Percentiles rank a stretch among this genome's conserved stretches.
phyloP scores from a whole-genome alignment of 2,888 invertebrate genomes.

The Agonopterix subpropinquella region DNA sequence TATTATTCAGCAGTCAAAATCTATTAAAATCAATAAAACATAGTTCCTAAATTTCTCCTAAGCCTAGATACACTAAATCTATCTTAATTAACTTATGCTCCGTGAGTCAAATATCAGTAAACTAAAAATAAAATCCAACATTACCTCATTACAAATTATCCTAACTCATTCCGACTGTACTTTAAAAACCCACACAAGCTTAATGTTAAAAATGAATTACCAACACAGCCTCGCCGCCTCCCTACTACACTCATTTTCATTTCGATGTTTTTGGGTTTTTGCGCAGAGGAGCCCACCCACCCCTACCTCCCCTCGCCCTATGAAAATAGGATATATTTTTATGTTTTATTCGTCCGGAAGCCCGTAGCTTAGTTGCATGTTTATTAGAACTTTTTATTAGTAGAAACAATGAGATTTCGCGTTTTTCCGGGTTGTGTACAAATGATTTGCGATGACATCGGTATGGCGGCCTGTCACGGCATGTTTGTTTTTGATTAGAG shows the following conservation, averaged over 20 bases:
- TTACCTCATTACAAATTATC: too few relatives aligned
- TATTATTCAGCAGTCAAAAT: too few relatives aligned
- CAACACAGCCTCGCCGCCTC: constrained; percentile 62
- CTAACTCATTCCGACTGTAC: constrained; percentile 44
- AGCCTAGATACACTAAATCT: too few relatives aligned
- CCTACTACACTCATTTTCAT: constrained; percentile 74
- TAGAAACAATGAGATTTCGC: constrained; percentile 62
- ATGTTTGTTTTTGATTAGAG: constrained; percentile 41
- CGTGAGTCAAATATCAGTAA: too few relatives aligned
- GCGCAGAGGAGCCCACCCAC: constrained; percentile 48
- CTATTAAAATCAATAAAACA: too few relatives aligned
- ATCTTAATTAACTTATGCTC: too few relatives aligned
- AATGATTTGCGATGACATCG: constrained; percentile 57
- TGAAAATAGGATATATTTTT: constrained; percentile 77
- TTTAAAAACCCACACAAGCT: constrained; percentile 73
- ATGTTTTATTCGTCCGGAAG: constrained; percentile 75
- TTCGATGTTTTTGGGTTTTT: constrained; percentile 77
- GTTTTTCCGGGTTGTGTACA: constrained; percentile 16
- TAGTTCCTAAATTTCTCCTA: too few relatives aligned
- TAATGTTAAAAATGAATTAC: constrained; percentile 77
- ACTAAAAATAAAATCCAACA: background rate
- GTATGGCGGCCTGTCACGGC: constrained; percentile 54
- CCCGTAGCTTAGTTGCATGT: constrained; percentile 74
- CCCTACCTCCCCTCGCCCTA: constrained; percentile 55
- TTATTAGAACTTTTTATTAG: constrained; percentile 76